Percentiles rank a stretch among this genome's conserved stretches.
Evolutionary conservation across 2,113 vertebrate species (phyloP).

Genomic region (Microcebus griseorufus): DNA sequence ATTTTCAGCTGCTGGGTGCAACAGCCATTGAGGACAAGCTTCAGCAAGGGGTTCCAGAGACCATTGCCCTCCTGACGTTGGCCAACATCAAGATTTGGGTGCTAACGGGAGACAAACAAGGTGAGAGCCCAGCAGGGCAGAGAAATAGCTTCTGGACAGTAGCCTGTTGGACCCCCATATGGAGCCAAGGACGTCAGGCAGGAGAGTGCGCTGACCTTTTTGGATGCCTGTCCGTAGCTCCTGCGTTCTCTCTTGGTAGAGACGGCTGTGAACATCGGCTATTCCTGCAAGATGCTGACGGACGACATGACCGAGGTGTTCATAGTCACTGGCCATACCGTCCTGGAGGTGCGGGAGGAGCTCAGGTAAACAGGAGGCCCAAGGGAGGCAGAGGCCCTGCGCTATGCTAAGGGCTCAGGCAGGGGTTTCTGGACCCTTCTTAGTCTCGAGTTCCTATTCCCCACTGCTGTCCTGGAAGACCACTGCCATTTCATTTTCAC

Average conservation of each 20-base stretch:
- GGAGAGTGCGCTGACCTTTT: background rate
- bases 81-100: constrained; percentile 99
- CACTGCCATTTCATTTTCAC: fast-evolving
- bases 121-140: constrained; percentile 79
- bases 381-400: fast-evolving
- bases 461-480: background rate
- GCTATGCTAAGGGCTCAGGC: fast-evolving
- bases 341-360: constrained; percentile 94
- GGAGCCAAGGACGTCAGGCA: background rate
- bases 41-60: constrained; percentile 95
- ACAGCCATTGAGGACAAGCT: constrained; percentile 97
- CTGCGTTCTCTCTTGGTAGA: constrained; percentile 81
- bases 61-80: constrained; percentile 93
- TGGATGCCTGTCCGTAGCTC: background rate
- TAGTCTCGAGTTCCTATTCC: no score
- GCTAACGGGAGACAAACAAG: constrained; percentile 96
- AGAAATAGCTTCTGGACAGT: background rate
- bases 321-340: constrained; percentile 92
- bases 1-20: constrained; percentile 91
- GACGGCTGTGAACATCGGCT: constrained; percentile 96
- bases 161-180: background rate
- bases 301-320: constrained; percentile 95
- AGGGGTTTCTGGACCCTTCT: background rate
- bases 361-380: constrained; percentile 87
- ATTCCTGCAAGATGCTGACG: constrained; percentile 97